Conservation (phyloP, 2,888 invertebrate genomes). For the Coelinius sp. region DNA sequence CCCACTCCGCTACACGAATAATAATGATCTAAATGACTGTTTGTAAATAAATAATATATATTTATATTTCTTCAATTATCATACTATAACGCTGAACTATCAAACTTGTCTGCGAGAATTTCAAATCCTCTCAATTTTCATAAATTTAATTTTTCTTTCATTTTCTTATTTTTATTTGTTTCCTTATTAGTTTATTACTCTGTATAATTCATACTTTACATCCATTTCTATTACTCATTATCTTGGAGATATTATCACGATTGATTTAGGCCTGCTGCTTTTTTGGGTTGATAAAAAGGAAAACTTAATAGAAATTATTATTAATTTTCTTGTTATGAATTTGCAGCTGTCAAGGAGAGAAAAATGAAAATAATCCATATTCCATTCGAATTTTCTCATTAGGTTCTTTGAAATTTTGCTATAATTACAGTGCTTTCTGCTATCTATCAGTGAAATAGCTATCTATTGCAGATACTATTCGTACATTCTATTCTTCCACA, state of each 20-base stretch:
- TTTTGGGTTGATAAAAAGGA: too few species aligned
- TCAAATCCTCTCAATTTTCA: background rate
- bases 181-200: conserved; percentile 28
- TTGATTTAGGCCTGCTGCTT: background rate
- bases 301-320: too few species aligned
- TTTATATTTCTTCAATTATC: conserved; percentile 32
- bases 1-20: conserved; percentile 52
- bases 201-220: background rate
- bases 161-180: background rate
- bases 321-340: background rate
- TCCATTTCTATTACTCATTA: background rate
- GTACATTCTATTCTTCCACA: too few species aligned
- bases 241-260: background rate
- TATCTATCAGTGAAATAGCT: too few species aligned
- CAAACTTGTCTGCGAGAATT: background rate
- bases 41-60: conserved; percentile 42
- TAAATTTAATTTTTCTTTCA: background rate
- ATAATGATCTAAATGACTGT: conserved; percentile 54
- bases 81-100: background rate
- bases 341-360: background rate
- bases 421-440: too few species aligned
- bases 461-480: too few species aligned
- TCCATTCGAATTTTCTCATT: too few species aligned
- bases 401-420: too few species aligned
- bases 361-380: background rate